These are phyloP conservation scores for Cacoxenus indagator DNA, from an alignment of 2,888 invertebrate genomes.

Conservation along the genomic window DNA sequence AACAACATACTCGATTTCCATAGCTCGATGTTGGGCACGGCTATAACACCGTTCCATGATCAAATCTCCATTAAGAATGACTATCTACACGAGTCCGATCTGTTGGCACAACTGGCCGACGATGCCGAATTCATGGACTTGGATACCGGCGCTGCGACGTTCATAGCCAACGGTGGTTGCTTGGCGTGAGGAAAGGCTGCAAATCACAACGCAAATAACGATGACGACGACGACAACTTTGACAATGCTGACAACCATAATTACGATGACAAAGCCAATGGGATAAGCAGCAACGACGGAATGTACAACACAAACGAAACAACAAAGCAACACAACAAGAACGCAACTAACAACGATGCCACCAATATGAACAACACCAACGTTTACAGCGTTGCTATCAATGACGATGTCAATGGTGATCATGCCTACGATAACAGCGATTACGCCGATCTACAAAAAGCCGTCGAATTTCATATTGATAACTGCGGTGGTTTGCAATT, in stretches of 20 bases:
- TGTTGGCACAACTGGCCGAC: constrained; percentile 64
- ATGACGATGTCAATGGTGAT: neutral
- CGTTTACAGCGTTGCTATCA: neutral
- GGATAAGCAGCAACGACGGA: neutral
- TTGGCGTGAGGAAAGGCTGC: constrained; percentile 66
- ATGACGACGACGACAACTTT: neutral
- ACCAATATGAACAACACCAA: neutral
- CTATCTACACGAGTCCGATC: constrained; percentile 60
- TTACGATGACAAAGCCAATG: neutral
- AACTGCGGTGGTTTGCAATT: constrained; percentile 1
- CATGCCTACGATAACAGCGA: too few species aligned
- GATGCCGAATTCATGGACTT: constrained; percentile 70
- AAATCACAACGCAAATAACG: neutral
- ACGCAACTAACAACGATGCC: neutral
- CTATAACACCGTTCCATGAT: constrained; percentile 63
- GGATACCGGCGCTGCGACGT: constrained; percentile 68
- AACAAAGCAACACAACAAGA: neutral
- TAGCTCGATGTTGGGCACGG: constrained; percentile 44
- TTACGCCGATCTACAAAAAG: neutral
- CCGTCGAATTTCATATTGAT: neutral
- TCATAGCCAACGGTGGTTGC: constrained; percentile 69
- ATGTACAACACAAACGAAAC: neutral
- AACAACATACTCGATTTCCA: constrained; percentile 50
- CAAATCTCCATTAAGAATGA: constrained; percentile 66
- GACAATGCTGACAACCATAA: neutral